A percentile compares a stretch with the other conserved stretches of the same genome.
phyloP scores from a whole-genome alignment of 2,113 vertebrate genomes.

The Echinops telfairi region DNA sequence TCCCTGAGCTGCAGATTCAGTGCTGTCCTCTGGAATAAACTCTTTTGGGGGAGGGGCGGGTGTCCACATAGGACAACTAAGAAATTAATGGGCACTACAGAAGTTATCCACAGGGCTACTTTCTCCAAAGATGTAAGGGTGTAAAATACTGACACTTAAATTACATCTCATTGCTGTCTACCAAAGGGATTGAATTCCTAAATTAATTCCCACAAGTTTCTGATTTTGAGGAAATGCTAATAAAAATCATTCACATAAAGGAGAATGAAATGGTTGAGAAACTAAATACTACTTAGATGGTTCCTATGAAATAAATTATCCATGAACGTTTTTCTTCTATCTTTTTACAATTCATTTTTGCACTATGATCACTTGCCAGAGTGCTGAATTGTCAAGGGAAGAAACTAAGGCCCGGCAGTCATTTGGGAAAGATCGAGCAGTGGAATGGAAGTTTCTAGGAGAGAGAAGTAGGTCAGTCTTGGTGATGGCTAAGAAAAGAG shows the following conservation, averaged over 20 bases:
- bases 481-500: neutral
- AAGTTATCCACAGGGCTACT: neutral
- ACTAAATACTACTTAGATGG: neutral
- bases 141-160: no score
- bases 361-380: neutral
- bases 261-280: constrained; percentile 26
- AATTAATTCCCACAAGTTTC: neutral
- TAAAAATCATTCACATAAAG: constrained; percentile 3
- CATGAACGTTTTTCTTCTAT: no score
- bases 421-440: neutral
- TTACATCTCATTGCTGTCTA: neutral
- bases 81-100: neutral
- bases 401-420: neutral
- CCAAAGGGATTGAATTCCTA: constrained; percentile 17
- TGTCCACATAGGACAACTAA: neutral
- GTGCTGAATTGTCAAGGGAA: neutral
- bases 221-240: constrained; percentile 23
- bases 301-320: constrained; percentile 26
- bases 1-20: no score
- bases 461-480: neutral
- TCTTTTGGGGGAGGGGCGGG: no score
- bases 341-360: no score
- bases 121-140: no score
- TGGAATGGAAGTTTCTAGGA: neutral
- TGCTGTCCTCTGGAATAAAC: no score